Evolutionary conservation across 2,113 vertebrate genomes (phyloP).

Genomic region (Cyrtonyx montezumae): DNA sequence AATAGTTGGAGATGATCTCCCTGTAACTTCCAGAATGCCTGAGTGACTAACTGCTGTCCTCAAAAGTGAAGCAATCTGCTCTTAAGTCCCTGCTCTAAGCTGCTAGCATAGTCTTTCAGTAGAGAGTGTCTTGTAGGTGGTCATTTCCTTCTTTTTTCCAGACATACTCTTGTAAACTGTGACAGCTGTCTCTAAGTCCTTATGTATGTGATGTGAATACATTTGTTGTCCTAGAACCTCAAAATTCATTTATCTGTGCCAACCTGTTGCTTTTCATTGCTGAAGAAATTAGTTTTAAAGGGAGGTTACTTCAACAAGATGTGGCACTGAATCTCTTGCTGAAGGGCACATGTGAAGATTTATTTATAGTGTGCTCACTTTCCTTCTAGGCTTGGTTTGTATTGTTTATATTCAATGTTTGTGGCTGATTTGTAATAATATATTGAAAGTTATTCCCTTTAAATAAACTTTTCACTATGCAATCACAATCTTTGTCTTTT

Average conservation of each 20-base stretch:
- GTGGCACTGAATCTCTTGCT: constrained; percentile 47
- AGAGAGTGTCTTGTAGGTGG: not conserved
- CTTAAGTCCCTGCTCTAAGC: not conserved
- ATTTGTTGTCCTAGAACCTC: constrained; percentile 35
- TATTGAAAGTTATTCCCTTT: constrained; percentile 63
- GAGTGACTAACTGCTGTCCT: not conserved
- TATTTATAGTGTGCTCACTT: constrained; percentile 56
- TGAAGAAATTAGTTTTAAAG: constrained; percentile 44
- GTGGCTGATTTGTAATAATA: constrained; percentile 74
- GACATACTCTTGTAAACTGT: not conserved
- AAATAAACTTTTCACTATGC: constrained; percentile 83
- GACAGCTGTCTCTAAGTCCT: not conserved
- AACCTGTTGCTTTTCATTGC: constrained; percentile 32
- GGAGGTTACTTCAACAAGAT: constrained; percentile 12
- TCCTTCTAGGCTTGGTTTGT: constrained; percentile 51
- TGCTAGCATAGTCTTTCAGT: not conserved
- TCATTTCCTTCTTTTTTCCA: not conserved
- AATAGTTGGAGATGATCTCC: not conserved
- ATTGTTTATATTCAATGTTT: constrained; percentile 72
- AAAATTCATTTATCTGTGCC: constrained; percentile 1
- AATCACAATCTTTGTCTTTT: constrained; percentile 43
- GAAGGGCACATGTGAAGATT: constrained; percentile 23
- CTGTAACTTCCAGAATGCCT: not conserved
- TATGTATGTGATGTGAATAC: not conserved
- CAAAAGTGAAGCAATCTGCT: not conserved